Evolutionary conservation across 2,888 invertebrate species (phyloP).

Genomic region (Corythucha ciliata): DNA sequence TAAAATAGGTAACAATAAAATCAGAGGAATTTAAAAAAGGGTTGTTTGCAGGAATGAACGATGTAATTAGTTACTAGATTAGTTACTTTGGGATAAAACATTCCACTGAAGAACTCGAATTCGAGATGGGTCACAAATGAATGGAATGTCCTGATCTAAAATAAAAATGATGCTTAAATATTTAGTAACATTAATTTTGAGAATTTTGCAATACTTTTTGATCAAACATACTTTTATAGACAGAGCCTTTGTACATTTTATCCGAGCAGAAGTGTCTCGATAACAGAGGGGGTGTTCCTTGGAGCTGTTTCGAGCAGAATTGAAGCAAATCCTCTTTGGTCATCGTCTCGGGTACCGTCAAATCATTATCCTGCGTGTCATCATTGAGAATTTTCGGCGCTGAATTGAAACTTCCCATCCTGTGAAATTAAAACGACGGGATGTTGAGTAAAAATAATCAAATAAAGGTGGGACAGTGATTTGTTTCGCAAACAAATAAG

Average conservation of each 20-base stretch:
- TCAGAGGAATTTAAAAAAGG: not conserved
- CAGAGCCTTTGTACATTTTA: not conserved
- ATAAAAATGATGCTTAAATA: not conserved
- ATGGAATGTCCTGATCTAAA: slow-evolving; percentile 21
- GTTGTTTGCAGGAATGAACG: not conserved
- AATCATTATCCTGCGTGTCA: slow-evolving; percentile 52
- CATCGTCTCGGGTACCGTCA: slow-evolving; percentile 40
- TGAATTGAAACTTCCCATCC: slow-evolving; percentile 65
- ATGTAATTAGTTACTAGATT: not conserved
- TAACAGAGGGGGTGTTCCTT: slow-evolving; percentile 38
- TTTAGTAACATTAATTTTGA: not conserved
- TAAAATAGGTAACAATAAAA: slow-evolving; percentile 35
- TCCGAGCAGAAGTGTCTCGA: slow-evolving; percentile 29
- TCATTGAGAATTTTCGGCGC: slow-evolving; percentile 55
- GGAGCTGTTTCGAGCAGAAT: slow-evolving; percentile 39
- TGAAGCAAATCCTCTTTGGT: slow-evolving; percentile 40
- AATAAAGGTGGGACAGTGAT: too few relatives aligned
- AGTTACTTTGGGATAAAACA: slow-evolving; percentile 58
- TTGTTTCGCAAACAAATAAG: too few relatives aligned
- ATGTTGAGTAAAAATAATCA: not conserved
- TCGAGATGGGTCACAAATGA: slow-evolving; percentile 16
- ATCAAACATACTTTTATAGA: slow-evolving; percentile 11
- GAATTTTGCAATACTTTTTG: not conserved
- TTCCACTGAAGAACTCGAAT: slow-evolving; percentile 62
- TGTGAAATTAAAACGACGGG: slow-evolving; percentile 39